A percentile compares a stretch with the other conserved stretches of the same genome.
Conservation (phyloP, 2,113 vertebrate species). For the Elanoides forficatus region DNA sequence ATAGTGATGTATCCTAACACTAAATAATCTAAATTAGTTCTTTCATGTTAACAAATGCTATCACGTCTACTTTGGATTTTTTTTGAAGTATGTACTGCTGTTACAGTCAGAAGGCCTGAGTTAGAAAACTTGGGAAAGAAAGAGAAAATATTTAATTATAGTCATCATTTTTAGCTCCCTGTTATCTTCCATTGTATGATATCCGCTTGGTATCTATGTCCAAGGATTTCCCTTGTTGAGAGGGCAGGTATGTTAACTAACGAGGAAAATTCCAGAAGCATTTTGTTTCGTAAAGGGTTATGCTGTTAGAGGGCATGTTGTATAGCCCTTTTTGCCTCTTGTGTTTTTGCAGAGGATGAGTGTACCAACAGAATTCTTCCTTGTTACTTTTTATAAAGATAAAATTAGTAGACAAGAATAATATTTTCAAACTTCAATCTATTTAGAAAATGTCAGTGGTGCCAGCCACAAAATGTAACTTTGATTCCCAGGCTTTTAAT, state of each 20-base stretch:
- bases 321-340: background rate
- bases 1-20: background rate
- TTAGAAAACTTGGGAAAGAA: background rate
- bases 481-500: conserved; percentile 27
- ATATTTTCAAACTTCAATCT: background rate
- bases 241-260: background rate
- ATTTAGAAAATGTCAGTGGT: background rate
- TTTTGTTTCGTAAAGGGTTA: background rate
- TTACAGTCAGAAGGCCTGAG: background rate
- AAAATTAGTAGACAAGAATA: background rate
- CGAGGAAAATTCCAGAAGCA: background rate
- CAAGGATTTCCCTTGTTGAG: background rate
- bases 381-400: background rate
- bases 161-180: background rate
- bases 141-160: background rate
- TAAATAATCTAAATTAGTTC: background rate
- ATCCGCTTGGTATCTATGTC: background rate
- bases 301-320: background rate
- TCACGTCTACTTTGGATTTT: background rate
- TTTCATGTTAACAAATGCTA: background rate
- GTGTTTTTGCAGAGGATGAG: background rate
- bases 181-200: background rate
- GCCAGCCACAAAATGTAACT: background rate
- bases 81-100: background rate
- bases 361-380: background rate